Percentiles rank a stretch among this genome's conserved stretches.
Conservation (phyloP, 2,113 vertebrate species). For the Anoura caudifer region DNA sequence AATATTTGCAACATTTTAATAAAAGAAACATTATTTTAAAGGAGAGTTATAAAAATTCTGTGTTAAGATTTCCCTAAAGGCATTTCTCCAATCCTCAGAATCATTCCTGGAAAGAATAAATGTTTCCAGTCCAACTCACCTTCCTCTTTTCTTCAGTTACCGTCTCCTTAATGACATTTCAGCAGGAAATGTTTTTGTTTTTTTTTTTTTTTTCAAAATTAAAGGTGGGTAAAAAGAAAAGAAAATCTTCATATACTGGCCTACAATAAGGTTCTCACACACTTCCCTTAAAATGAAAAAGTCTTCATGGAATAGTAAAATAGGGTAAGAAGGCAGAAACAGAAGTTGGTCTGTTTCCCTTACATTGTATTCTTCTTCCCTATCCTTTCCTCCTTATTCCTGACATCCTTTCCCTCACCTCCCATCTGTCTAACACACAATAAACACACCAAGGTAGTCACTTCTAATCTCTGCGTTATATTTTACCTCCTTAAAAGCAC, state of each 20-base stretch:
- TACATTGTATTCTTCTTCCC: neutral
- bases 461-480: neutral
- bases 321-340: neutral
- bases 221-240: neutral
- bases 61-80: neutral
- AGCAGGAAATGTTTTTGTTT: neutral
- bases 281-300: neutral
- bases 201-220: neutral
- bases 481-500: neutral
- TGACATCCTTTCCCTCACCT: neutral
- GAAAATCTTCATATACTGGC: neutral
- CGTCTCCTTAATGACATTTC: neutral
- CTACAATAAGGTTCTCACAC: neutral
- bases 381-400: neutral
- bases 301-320: neutral
- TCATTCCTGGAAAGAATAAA: neutral
- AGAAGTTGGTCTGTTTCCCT: neutral
- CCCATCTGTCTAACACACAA: neutral
- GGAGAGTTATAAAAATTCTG: neutral
- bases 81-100: neutral
- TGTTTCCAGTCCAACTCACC: neutral
- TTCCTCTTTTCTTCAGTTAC: neutral
- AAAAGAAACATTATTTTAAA: constrained; percentile 16
- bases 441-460: neutral
- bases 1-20: neutral